Evolutionary conservation across 2,888 invertebrate genomes (phyloP), one percentile per base, ranked within the genome.

Genomic region (Lacanobia oleracea): DNA sequence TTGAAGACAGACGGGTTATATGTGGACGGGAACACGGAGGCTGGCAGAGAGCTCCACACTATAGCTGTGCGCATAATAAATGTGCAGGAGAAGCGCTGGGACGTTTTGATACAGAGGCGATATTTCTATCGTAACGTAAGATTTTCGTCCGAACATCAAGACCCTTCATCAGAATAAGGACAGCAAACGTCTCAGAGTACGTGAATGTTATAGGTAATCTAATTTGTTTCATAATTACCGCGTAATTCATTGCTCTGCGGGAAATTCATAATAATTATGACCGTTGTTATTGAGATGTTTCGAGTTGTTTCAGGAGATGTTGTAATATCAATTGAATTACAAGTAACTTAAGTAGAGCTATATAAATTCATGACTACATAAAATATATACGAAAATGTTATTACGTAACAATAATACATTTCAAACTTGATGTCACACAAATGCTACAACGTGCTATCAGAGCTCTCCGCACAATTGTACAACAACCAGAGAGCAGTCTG

Each of bases 221-320:
- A 83, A 88, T 88, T 86, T 83, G 85, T 85, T 82, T 72, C 74
- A 72, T 83, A 84, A 85, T 88, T 83, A 80, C 79, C 21, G 64
- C 45, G 61, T 77, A 82, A 80, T 86, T 80, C 67, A 83, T 79
- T 75, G 69, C 79, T 77, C 60, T 53, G 69, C 23, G 59, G 60
- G 66, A 64, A 77, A 63, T 70, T 68, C 61, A n/a, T 72, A 73
- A 78, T 73, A 69, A 79, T 81, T 83, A 67, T 81, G 70, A 79
- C 70, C 60, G 60, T 63, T 73, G 67, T 73, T 69, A 54, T 70
- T 65, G 67, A 61, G 62, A 61, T 69, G 54, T 75, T 75, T 67
- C 16, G 10, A 65, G 56, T 56, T 72, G 12, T 48, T 33, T 21
- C 21, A 16, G 7, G 43, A 56, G 8, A 67, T 67, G 12, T 14